Percentiles rank a stretch among this genome's conserved stretches.
phyloP scores from a whole-genome alignment of 1,140 invertebrate species.

The Brachystomella parvula region DNA sequence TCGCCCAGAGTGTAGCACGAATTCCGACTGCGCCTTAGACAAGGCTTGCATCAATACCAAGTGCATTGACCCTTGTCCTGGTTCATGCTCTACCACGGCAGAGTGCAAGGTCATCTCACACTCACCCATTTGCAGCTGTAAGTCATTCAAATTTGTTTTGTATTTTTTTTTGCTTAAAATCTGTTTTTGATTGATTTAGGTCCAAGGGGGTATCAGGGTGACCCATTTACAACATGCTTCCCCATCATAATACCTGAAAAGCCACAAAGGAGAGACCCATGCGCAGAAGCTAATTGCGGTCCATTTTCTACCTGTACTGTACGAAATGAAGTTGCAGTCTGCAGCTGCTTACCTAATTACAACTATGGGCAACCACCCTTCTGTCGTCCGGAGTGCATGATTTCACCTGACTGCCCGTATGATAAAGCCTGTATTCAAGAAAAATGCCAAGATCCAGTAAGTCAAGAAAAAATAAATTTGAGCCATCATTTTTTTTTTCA shows the following conservation, averaged over 20 bases:
- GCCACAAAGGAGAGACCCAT: constrained; percentile 43
- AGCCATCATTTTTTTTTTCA: no score
- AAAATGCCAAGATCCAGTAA: constrained; percentile 58
- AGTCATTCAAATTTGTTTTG: no score
- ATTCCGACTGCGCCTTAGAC: constrained; percentile 39
- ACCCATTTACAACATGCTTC: constrained; percentile 63
- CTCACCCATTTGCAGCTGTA: constrained; percentile 59
- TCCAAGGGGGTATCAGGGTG: constrained; percentile 56
- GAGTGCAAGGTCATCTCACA: constrained; percentile 67
- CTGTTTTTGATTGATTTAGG: no score
- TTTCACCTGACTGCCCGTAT: constrained; percentile 58
- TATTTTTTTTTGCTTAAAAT: constrained; percentile 61
- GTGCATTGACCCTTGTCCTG: constrained; percentile 64
- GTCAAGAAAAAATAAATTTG: no score
- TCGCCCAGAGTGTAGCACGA: constrained; percentile 66
- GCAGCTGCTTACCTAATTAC: constrained; percentile 45
- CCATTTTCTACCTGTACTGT: constrained; percentile 55
- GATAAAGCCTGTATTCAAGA: constrained; percentile 48
- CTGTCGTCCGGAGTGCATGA: constrained; percentile 43
- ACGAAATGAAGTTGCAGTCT: constrained; percentile 43
- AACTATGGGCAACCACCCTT: constrained; percentile 48
- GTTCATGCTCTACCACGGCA: constrained; percentile 61
- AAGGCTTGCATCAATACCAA: constrained; percentile 45
- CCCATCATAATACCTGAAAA: not conserved
- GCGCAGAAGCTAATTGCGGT: constrained; percentile 48